Evolutionary conservation across 2,888 invertebrate genomes (phyloP), one percentile per base, ranked within the genome.

Genomic region (Microplitis manilae): DNA sequence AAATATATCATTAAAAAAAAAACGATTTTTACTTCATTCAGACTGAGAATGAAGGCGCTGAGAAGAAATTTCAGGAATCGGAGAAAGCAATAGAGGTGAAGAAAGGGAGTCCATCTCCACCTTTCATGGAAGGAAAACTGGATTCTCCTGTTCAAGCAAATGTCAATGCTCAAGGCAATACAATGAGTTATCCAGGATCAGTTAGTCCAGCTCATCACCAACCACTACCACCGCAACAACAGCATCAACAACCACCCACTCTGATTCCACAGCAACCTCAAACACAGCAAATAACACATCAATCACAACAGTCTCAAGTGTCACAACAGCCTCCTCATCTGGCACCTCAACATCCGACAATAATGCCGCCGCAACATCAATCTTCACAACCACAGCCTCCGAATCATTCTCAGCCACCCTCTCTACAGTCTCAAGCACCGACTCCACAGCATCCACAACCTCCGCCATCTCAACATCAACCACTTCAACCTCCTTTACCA

Each of bases 201-300:
- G 84, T 87, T 20, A 87, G 84, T 81, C 86, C 87, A 39, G 83
- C 87, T 68, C 83, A 84, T 61, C 85, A 84, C 74, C 80, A 82
- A 64, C 89, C 89, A 20, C 80, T 83, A 59, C 87, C 89, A 73
- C 89, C 88, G 1, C 90, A 88, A 1, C 90, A 87, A 88, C 61
- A 87, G 85, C 78, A 84, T 84, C 90, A 84, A 40, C 88, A 77
- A 90, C 90, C 70, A 77, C 77, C 81, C 73, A 82, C 82, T 79
- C 13, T 50, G 50, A 50, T 50, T 50, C 82, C 82, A 82, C 73
- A 80, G 78, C 80, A 60, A 75, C 79, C 59, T 79, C 81, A 83
- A 77, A 13, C 50, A 50, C 76, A 71, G 30, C 79, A 80, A 67
- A 86, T 88, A 72, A 85, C 86, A 60, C 86, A 86, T 1, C 84